These are phyloP conservation scores for Coenobita brevimanus DNA, from an alignment of 1,140 invertebrate species.

Conservation along the genomic window DNA sequence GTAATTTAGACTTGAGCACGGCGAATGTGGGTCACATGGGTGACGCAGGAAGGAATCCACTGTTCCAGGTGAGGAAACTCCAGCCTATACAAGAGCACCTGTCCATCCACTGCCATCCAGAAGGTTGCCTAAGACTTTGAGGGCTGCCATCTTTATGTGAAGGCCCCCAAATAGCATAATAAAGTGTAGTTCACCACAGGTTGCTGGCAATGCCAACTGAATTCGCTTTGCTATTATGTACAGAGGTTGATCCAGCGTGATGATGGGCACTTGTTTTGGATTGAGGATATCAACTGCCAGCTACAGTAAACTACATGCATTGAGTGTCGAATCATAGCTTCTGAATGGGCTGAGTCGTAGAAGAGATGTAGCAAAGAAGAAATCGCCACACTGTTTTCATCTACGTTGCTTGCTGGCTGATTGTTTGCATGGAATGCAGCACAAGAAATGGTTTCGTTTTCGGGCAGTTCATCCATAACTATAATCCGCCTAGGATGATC, in stretches of 20 bases:
- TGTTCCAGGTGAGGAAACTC: constrained; percentile 56
- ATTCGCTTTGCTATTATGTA: constrained; percentile 27
- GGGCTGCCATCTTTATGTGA: constrained; percentile 19
- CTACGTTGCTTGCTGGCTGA: background rate
- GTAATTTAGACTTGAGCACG: constrained; percentile 47
- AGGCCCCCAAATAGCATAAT: constrained; percentile 27
- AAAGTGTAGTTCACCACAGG: constrained; percentile 21
- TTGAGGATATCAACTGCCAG: constrained; percentile 14
- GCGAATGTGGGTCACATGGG: constrained; percentile 50
- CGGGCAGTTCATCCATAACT: background rate
- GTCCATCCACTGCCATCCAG: constrained; percentile 32
- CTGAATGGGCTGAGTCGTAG: constrained; percentile 1
- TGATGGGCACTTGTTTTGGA: constrained; percentile 12
- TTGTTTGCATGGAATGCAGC: constrained; percentile 9
- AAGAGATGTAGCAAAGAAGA: constrained; percentile 20
- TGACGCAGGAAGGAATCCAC: constrained; percentile 53
- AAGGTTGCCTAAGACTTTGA: constrained; percentile 28
- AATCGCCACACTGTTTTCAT: background rate
- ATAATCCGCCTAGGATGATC: constrained; percentile 25
- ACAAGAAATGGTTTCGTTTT: constrained; percentile 13
- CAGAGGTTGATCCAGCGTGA: constrained; percentile 32
- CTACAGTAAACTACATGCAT: constrained; percentile 31
- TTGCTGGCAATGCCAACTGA: constrained; percentile 15
- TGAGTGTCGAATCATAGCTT: constrained; percentile 8
- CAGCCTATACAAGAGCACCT: constrained; percentile 36